Conservation (phyloP, 2,113 vertebrate species). For the Oryzias curvinotus region DNA sequence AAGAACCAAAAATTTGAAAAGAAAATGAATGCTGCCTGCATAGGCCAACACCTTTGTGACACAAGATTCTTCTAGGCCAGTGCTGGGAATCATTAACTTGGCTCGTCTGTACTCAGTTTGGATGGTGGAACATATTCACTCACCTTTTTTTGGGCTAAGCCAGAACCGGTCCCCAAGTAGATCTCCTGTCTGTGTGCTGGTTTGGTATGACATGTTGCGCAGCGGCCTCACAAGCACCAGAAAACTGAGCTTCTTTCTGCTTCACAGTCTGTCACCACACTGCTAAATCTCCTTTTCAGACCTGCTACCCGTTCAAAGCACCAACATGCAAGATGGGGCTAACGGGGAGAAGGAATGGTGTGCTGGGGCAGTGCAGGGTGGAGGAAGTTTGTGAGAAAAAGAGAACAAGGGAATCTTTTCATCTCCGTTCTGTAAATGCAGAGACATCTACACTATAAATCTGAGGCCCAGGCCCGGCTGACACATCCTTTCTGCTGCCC, state of each 20-base stretch:
- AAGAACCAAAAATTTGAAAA: neutral
- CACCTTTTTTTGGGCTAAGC: conserved; percentile 80
- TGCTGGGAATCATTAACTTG: neutral
- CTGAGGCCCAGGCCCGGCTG: conserved; percentile 47
- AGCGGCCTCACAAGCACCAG: conserved; percentile 9
- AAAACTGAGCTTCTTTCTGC: conserved; percentile 11
- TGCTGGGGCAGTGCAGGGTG: conserved; percentile 53
- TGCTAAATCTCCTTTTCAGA: conserved; percentile 40
- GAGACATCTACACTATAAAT: conserved; percentile 75
- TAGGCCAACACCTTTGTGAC: conserved; percentile 34
- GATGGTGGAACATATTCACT: conserved; percentile 12
- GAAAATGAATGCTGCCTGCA: neutral
- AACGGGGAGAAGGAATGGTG: conserved; percentile 38
- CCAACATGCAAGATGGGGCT: conserved; percentile 41
- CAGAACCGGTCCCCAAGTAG: conserved; percentile 79
- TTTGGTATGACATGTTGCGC: conserved; percentile 34
- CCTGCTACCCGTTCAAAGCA: conserved; percentile 25
- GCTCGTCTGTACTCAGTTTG: neutral
- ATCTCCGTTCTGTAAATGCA: conserved; percentile 69
- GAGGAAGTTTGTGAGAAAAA: conserved; percentile 55
- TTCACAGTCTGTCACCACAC: conserved; percentile 32
- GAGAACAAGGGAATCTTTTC: conserved; percentile 79
- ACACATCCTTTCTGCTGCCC: conserved; percentile 58
- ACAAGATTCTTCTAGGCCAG: conserved; percentile 19
- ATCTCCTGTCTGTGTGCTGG: conserved; percentile 63